These are phyloP conservation scores for Salvelinus sp. DNA, from an alignment of 2,113 vertebrate species.

Conservation along the genomic window DNA sequence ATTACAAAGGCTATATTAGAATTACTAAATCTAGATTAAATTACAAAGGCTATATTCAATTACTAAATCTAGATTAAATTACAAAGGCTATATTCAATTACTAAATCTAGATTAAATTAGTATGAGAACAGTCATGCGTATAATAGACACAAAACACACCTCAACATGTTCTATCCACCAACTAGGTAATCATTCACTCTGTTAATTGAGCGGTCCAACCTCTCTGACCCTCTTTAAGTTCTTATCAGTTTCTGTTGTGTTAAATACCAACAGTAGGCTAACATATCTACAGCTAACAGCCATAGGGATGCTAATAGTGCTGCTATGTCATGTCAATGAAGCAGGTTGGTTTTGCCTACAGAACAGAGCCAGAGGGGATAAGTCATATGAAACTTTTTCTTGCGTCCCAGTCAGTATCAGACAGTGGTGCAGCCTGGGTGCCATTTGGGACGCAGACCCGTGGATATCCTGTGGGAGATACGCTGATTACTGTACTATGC, in stretches of 20 bases:
- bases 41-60: too few species aligned
- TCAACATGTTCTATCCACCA: too few species aligned
- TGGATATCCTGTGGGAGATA: not conserved
- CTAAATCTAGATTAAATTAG: too few species aligned
- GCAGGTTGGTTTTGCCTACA: not conserved
- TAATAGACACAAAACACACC: too few species aligned
- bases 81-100: too few species aligned
- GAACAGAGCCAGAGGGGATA: not conserved
- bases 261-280: not conserved
- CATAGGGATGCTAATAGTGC: not conserved
- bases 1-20: too few species aligned
- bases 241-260: not conserved
- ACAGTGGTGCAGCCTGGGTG: too few species aligned
- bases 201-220: not conserved
- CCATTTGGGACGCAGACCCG: too few species aligned
- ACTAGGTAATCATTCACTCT: not conserved
- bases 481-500: not conserved
- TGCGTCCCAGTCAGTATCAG: too few species aligned
- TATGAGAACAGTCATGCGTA: too few species aligned
- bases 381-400: not conserved
- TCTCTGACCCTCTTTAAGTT: not conserved
- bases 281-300: not conserved
- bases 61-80: too few species aligned
- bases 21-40: too few species aligned
- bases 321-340: not conserved